Evolutionary conservation across 2,888 invertebrate genomes (phyloP), one percentile per base, ranked within the genome.

Genomic region (Lobophora halterata): DNA sequence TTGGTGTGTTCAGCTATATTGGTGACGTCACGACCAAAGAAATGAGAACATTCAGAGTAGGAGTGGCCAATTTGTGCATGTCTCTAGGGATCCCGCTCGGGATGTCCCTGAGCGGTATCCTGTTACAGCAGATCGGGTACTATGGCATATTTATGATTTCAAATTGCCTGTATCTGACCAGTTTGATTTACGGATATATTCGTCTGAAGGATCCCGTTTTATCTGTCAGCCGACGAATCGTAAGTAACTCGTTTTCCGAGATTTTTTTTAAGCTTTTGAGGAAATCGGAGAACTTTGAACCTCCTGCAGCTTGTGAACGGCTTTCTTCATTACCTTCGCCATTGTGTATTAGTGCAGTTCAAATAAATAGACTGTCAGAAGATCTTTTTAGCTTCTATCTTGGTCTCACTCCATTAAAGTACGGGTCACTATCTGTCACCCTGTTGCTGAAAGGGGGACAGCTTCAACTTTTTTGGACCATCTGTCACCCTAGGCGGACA

Each of bases 1-100:
- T 90, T 58, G 89, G 90, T 50, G 85, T 91, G 53, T 89, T 91
- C 80, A 90, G 90, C 62, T 91, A 91, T 64, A 87, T 92, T 20
- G 89, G 90, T 58, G 90, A 91, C 56, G 87, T 91, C 43, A 89
- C 91, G 1, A 86, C 86, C 12, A 85, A 87, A 52, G 88, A 90
- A 64, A 88, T 88, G 62, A 88, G 91, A 60, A 92, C 92, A 48
- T 79, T 89, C 47, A 70, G 92, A 62, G 89, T 92, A 42, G 91
- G 91, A 36, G 87, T 91, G 25, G 83, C 90, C 41, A 91, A 91
- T 67, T 79, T 90, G 46, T 90, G 90, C 69, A 86, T 89, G 68
- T 90, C 90, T 39, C 69, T 91, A n/a, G 90, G 91, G 13, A 89
- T 89, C 46, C 89, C 90, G 5, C 58, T 90, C 17, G 91, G 91